phyloP scores from a whole-genome alignment of 2,113 vertebrate genomes.

The Corythornis cristatus region DNA sequence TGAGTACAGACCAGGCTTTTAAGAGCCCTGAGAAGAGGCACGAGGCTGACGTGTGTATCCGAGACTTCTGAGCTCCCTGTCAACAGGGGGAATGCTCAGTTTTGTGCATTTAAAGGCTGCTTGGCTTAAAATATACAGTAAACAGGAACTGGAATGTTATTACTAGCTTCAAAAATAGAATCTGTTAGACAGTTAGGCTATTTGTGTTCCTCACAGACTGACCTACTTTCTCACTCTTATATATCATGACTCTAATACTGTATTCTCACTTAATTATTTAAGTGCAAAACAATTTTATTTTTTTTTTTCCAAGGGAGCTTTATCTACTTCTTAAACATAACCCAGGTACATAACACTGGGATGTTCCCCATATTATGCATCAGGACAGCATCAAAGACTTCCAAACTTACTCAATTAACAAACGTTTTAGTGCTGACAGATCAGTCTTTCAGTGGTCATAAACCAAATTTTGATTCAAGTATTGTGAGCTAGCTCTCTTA shows the following conservation, averaged over 20 bases:
- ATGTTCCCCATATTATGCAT: neutral
- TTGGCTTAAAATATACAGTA: neutral
- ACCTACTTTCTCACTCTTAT: neutral
- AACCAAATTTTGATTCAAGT: neutral
- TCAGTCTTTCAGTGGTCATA: neutral
- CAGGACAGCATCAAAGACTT: neutral
- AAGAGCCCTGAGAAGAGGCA: neutral
- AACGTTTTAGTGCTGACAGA: neutral
- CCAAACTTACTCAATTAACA: neutral
- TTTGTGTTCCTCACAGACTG: neutral
- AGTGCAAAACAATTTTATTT: neutral
- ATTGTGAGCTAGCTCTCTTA: neutral
- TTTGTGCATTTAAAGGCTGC: neutral
- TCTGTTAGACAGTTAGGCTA: neutral
- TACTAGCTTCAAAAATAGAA: neutral
- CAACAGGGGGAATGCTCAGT: neutral
- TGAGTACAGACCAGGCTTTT: neutral
- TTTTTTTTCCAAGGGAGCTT: neutral
- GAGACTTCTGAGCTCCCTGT: neutral
- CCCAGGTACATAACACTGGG: neutral
- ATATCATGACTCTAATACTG: neutral
- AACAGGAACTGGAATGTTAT: neutral
- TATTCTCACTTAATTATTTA: neutral
- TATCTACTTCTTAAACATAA: neutral
- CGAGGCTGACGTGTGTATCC: accelerated